Evolutionary conservation across 64 coral and sea anemone genomes (phyloP), one percentile per base, ranked within the genome.

Genomic region (Dendrophyllia cribrosa): DNA sequence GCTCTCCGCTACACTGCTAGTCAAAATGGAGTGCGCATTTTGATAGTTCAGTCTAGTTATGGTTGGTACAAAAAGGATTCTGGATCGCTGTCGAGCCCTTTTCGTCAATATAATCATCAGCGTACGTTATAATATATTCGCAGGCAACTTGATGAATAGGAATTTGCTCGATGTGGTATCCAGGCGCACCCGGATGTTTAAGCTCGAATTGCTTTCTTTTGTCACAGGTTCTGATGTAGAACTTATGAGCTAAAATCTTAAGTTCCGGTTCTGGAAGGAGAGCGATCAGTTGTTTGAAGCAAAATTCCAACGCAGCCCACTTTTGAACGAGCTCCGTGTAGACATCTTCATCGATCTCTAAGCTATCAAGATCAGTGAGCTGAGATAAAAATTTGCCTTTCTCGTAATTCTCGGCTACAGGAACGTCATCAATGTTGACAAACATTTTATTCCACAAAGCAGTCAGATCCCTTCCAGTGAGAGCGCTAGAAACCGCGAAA

Each of bases 361-460:
- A 48, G 20, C 76, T 79, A 45, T 79, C 46, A 4, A 79, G 14
- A 23, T 79, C 76, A 25, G 76, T 79, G 76, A 79, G 21, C 76
- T 79, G 76, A 19, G n/a, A n/a, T 13, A 10, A 58, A n/a, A 79
- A 79, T 24, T 73, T 11, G 14, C 70, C 43, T 12, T 43, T 14
- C 11, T 73, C 34, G 43, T 45, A 20, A 22, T 9, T 12, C 3
- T 22, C 50, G 11, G 49, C 67, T 17, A 17, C 16, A 70, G 67
- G 67, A 70, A 70, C 67, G 15, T 70, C 67, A 43, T 70, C 67
- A 70, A 70, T 70, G 67, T 70, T 70, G 67, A 70, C 67, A 70
- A 70, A 70, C 67, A 70, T 8, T 17, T 70, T 70, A n/a, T 43
- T 70, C 67, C 67, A 70, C 9, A 70, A 43, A 6, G 67, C 67